phyloP scores from a whole-genome alignment of 2,113 vertebrate genomes.

The Gnathonemus echidnorhynchus region DNA sequence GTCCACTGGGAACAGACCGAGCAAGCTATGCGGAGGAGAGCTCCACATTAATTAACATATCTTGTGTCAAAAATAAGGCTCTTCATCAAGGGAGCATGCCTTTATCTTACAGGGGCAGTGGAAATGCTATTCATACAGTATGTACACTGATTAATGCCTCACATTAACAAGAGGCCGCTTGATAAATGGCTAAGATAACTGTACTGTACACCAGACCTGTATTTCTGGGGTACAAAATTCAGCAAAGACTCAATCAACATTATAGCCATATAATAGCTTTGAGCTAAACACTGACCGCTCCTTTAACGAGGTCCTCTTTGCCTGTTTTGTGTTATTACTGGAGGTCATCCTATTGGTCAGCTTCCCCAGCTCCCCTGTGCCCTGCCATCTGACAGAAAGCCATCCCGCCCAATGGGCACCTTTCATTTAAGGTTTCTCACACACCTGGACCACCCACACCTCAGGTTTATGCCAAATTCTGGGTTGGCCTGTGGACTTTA shows the following conservation, averaged over 20 bases:
- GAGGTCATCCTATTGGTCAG: neutral
- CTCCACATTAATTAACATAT: neutral
- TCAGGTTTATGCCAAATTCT: slow-evolving; percentile 49
- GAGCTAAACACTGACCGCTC: neutral
- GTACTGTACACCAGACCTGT: neutral
- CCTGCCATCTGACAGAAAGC: neutral
- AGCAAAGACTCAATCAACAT: neutral
- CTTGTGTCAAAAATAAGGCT: neutral
- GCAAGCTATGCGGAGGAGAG: neutral
- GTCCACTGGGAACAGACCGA: neutral
- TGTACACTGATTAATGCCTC: neutral
- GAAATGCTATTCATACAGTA: neutral
- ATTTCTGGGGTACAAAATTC: neutral
- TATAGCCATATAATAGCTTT: neutral
- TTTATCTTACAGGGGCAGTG: neutral
- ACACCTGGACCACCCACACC: slow-evolving; percentile 23
- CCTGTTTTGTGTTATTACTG: neutral
- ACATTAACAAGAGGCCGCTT: neutral
- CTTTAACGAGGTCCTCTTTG: neutral
- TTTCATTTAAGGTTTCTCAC: slow-evolving; percentile 18
- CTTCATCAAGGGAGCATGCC: neutral
- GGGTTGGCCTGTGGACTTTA: slow-evolving; percentile 34
- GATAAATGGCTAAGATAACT: neutral
- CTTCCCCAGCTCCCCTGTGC: neutral
- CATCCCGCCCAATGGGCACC: neutral